A percentile compares a stretch with the other conserved stretches of the same genome.
Conservation (phyloP, 1,140 invertebrate species). For the Ceratina japonica region DNA sequence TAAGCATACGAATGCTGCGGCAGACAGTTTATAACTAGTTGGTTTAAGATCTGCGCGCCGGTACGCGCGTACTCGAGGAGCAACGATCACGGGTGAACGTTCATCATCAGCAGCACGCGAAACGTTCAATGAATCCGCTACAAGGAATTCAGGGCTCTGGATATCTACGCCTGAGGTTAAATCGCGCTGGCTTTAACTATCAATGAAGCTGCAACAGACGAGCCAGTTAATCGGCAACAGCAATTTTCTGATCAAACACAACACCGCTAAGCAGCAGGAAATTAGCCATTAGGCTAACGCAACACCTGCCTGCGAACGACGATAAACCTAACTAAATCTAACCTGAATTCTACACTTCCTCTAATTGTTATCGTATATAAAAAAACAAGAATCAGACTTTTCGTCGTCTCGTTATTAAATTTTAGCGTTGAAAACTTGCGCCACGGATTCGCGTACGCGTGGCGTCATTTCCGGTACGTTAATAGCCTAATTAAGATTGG, state of each 20-base stretch:
- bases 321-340: too few species aligned
- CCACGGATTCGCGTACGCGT: too few species aligned
- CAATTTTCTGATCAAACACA: slow-evolving; percentile 47
- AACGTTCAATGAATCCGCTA: slow-evolving; percentile 23
- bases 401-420: background rate
- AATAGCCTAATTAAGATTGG: slow-evolving; percentile 39
- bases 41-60: too few species aligned
- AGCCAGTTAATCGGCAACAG: slow-evolving; percentile 33
- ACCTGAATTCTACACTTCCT: background rate
- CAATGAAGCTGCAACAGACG: slow-evolving; percentile 34
- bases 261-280: slow-evolving; percentile 26
- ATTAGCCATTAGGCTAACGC: slow-evolving; percentile 34
- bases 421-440: background rate
- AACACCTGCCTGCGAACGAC: too few species aligned
- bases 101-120: slow-evolving; percentile 2
- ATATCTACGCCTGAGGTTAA: slow-evolving; percentile 34
- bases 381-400: background rate
- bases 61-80: background rate
- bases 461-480: background rate
- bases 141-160: slow-evolving; percentile 29
- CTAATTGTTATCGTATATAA: too few species aligned
- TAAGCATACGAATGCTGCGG: background rate
- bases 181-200: slow-evolving; percentile 37
- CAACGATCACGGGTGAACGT: slow-evolving; percentile 3
- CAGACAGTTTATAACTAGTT: background rate